phyloP scores from a whole-genome alignment of 2,797 vertebrate genomes.

The Trachops cirrhosus region DNA sequence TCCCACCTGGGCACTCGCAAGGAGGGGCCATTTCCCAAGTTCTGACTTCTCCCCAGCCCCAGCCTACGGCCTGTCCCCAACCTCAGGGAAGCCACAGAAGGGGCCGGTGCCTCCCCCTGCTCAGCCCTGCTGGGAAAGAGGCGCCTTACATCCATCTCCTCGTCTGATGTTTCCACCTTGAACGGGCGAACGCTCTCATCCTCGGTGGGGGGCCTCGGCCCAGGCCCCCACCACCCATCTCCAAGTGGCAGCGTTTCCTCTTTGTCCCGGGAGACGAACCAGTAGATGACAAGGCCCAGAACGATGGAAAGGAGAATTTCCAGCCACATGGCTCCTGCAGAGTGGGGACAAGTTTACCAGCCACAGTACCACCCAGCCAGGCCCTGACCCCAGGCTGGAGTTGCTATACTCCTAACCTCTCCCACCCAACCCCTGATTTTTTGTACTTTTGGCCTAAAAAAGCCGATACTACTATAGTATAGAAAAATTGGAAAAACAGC shows the following conservation, averaged over 20 bases:
- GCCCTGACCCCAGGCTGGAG: background rate
- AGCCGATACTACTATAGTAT: background rate
- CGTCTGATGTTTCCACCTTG: constrained; percentile 83
- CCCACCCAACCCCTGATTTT: background rate
- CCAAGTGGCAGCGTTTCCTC: constrained; percentile 77
- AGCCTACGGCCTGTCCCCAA: background rate
- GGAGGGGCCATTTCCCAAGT: background rate
- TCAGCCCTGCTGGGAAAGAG: background rate
- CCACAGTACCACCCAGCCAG: no score
- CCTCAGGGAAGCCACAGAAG: background rate
- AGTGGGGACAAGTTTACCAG: background rate
- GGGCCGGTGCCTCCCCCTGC: rapidly evolving
- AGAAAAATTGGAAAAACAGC: background rate
- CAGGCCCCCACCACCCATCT: constrained; percentile 85
- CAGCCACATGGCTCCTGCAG: constrained; percentile 79
- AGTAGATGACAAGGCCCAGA: constrained; percentile 78
- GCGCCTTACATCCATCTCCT: constrained; percentile 82
- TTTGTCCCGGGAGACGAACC: constrained; percentile 73
- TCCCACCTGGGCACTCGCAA: background rate
- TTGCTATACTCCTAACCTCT: rapidly evolving
- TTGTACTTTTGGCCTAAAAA: background rate
- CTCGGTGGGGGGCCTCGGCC: constrained; percentile 57
- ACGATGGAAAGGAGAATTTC: constrained; percentile 71
- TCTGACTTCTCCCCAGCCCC: background rate
- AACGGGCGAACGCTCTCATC: constrained; percentile 80